These are phyloP conservation scores for Paralichthys olivaceus DNA, from an alignment of 2,113 vertebrate genomes.

Conservation along the genomic window DNA sequence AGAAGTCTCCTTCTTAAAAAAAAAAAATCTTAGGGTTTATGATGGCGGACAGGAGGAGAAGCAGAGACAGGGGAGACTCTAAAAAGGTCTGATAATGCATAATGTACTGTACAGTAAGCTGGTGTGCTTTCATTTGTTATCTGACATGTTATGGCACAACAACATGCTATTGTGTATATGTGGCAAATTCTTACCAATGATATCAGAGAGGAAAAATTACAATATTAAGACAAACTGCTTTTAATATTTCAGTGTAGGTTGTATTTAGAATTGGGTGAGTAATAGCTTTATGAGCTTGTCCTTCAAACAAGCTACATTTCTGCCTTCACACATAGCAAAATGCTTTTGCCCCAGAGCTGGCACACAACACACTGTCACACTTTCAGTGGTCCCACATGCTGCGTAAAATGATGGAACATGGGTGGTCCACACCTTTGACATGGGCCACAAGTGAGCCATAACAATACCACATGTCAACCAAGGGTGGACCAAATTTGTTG, in stretches of 20 bases:
- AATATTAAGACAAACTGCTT: background rate
- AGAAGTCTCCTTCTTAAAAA: slow-evolving; percentile 13
- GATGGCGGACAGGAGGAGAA: slow-evolving; percentile 11
- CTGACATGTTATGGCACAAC: background rate
- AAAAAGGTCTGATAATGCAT: background rate
- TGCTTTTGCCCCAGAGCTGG: too few species aligned
- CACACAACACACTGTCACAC: too few species aligned
- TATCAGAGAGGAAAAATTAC: background rate
- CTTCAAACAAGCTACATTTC: too few species aligned
- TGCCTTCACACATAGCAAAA: too few species aligned
- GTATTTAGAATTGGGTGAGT: too few species aligned
- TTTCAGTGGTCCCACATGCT: too few species aligned
- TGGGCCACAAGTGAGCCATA: too few species aligned
- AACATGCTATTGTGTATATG: background rate
- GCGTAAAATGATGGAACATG: too few species aligned
- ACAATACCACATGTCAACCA: too few species aligned
- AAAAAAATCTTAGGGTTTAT: slow-evolving; percentile 1
- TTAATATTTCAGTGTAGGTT: background rate
- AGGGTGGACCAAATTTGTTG: too few species aligned
- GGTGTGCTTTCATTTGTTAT: background rate
- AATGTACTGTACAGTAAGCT: background rate
- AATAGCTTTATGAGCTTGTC: background rate
- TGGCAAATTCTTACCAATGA: background rate
- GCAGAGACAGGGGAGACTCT: background rate
- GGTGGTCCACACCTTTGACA: too few species aligned